A percentile compares a stretch with the other conserved stretches of the same genome.
These are phyloP conservation scores for Brachionus rotundiformis DNA, from an alignment of 1,140 invertebrate genomes.

Conservation along the genomic window DNA sequence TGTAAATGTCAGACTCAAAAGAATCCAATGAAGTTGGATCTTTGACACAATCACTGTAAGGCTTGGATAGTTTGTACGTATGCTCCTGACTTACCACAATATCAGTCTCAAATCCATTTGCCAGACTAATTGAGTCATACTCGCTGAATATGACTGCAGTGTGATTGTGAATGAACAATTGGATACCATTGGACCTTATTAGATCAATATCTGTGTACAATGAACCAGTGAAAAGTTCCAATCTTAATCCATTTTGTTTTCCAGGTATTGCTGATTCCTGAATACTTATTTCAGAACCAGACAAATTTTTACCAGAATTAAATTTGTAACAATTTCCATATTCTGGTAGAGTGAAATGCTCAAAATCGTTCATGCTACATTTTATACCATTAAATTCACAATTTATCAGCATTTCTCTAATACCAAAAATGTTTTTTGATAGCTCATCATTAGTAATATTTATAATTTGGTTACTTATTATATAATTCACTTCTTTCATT, in stretches of 20 bases:
- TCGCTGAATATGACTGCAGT: background rate
- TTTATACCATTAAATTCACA: background rate
- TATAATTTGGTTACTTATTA: background rate
- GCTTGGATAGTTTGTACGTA: background rate
- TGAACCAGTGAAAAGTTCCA: background rate
- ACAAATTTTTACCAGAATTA: background rate
- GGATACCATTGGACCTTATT: background rate
- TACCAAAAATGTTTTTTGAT: background rate
- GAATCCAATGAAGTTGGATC: background rate
- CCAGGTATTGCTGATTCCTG: background rate
- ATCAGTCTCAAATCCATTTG: conserved; percentile 15
- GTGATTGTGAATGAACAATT: conserved; percentile 33
- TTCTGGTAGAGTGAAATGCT: background rate
- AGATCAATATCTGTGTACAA: background rate
- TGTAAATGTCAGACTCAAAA: conserved; percentile 6
- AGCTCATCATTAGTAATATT: background rate
- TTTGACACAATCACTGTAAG: conserved; percentile 5
- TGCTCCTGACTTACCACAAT: background rate
- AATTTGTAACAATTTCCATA: conserved; percentile 19
- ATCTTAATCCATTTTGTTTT: background rate
- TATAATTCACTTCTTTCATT: background rate
- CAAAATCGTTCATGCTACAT: background rate
- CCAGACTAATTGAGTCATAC: background rate
- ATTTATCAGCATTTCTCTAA: background rate
- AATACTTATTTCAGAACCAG: background rate